Base-by-base conservation (phyloP, 2,797 vertebrate genomes). In the Syndactyla subalaris region DNA sequence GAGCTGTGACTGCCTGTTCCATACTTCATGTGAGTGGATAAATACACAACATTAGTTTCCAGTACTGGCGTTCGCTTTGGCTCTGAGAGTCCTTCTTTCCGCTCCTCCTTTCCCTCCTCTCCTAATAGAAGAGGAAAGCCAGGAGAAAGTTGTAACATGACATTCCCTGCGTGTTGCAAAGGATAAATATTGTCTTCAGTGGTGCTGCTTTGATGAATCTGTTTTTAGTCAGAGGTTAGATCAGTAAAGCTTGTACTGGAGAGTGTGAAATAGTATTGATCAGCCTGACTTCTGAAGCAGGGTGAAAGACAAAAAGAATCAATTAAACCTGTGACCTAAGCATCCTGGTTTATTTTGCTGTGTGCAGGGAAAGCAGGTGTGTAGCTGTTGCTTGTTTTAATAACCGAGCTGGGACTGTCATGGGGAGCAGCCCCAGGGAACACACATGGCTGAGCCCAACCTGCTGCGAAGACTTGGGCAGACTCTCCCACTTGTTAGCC, bases 211-310 rank as follows among this genome's bases (percentile, higher is more conserved):
- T 97, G 91, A 92, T 93, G 73, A 93, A 85, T 96, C 89, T 96
- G 20, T 81, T 91, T 96, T 97, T 95, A 89, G 85, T 82, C 41
- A 68, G 75, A 79, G 57, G 45, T 95, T 84, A 85, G 57, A 94
- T 92, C 65, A 85, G 85, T 90, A 91, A 94, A 96, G 85, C 91
- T 76, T 94, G 68, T 29, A 48, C 48, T 51, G 88, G 48, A 65
- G 43, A 92, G 14, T 85, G 80, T 95, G 91, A 97, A 96, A 81
- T 84, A 95, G 89, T 97, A 98, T 98, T 97, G 98, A 98, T 97
- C 95, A 94, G 96, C 95, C 97, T 96, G 97, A 97, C 92, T 95
- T 97, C 94, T 95, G 96, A 97, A 95, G 85, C 93, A 90, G 94
- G 66, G 79, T 92, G 90, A 97, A 98, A 97, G 94, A 93, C 94